Conservation (phyloP, 92 coral and sea anemone species). For the Virgularia gustaviana region DNA sequence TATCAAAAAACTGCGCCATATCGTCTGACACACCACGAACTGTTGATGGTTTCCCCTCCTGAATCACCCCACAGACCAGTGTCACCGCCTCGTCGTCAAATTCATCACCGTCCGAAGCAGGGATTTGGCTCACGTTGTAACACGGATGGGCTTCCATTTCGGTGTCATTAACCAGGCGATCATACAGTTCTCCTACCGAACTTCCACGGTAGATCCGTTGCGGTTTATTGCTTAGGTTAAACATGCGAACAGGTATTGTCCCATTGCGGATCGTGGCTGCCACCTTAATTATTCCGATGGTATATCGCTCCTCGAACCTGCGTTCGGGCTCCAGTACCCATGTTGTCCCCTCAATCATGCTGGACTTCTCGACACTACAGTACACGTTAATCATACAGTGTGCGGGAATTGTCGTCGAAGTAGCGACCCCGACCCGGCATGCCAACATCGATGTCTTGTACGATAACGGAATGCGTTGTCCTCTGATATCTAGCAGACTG, state of each 20-base stretch:
- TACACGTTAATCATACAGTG: slow-evolving; percentile 12
- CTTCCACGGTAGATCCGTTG: slow-evolving; percentile 3
- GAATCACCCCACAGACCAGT: background rate
- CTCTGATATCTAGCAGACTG: no score
- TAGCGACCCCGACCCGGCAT: slow-evolving; percentile 10
- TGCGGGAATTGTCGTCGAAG: slow-evolving; percentile 3
- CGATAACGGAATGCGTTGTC: no score
- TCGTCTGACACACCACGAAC: background rate
- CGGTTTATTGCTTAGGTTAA: slow-evolving; percentile 2
- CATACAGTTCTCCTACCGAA: background rate
- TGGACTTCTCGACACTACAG: slow-evolving; percentile 6
- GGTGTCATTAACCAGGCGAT: background rate
- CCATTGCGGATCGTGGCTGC: slow-evolving; percentile 2
- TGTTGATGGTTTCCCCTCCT: background rate
- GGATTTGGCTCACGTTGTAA: background rate
- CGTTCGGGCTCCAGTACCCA: slow-evolving; percentile 3
- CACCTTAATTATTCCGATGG: slow-evolving; percentile 3
- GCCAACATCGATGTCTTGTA: background rate
- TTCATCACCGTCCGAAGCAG: background rate
- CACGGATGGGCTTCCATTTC: slow-evolving; percentile 2
- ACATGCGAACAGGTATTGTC: slow-evolving; percentile 3
- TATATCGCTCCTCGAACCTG: background rate
- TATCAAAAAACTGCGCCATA: background rate
- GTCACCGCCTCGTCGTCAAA: background rate
- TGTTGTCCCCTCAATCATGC: slow-evolving; percentile 1